A percentile compares a stretch with the other conserved stretches of the same genome.
Evolutionary conservation across 2,797 vertebrate species (phyloP).

Genomic region (Oreochromis mossambicus): DNA sequence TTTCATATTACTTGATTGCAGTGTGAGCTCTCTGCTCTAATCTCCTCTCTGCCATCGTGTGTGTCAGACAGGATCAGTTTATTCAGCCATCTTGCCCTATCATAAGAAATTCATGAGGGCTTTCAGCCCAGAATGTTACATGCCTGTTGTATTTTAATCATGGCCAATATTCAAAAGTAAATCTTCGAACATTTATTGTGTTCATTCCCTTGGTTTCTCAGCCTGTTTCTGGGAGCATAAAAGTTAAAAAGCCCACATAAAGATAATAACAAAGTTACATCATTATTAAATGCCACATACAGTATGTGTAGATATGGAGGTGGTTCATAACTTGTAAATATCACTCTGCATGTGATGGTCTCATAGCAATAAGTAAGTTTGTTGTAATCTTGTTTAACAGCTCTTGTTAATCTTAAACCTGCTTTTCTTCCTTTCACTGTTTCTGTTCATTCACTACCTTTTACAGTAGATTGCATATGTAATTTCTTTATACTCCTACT

Average conservation of each 20-base stretch:
- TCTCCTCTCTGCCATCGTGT: background rate
- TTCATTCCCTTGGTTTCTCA: background rate
- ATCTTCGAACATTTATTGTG: background rate
- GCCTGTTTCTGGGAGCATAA: background rate
- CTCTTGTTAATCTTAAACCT: background rate
- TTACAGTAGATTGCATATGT: conserved; percentile 26
- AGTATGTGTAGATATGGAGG: background rate
- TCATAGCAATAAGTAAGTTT: background rate
- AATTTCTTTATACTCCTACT: conserved; percentile 22
- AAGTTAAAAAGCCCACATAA: background rate
- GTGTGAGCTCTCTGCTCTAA: background rate
- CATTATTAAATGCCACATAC: background rate
- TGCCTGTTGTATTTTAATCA: background rate
- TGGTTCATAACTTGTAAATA: background rate
- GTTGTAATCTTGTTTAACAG: background rate
- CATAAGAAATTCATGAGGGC: conserved; percentile 1
- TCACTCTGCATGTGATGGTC: background rate
- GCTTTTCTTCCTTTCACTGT: conserved; percentile 1
- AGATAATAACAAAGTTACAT: background rate
- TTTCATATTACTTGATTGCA: conserved; percentile 16
- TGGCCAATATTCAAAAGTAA: background rate
- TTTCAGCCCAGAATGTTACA: background rate
- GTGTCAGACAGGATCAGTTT: background rate
- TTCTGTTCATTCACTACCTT: conserved; percentile 22
- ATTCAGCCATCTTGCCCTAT: background rate